Percentiles rank a stretch among this genome's conserved stretches.
Evolutionary conservation across 2,888 invertebrate genomes (phyloP).

Genomic region (Acronicta aceris): DNA sequence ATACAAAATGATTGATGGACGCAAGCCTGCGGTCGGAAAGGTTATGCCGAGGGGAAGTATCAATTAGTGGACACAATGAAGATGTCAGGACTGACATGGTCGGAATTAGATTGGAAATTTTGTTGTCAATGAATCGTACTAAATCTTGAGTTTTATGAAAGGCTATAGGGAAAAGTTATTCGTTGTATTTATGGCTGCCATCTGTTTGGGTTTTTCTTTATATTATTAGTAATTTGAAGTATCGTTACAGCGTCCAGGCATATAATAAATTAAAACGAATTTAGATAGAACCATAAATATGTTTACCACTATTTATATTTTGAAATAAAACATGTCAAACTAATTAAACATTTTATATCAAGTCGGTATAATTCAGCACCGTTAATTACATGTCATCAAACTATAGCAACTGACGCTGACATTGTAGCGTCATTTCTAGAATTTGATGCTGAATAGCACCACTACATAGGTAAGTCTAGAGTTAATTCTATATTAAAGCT

Average conservation of each 20-base stretch:
- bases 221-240: background rate
- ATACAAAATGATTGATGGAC: constrained; percentile 47
- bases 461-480: constrained; percentile 64
- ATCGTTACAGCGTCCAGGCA: too few species aligned
- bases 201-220: background rate
- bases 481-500: constrained; percentile 84
- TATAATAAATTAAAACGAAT: too few species aligned
- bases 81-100: constrained; percentile 3
- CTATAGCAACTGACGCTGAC: constrained; percentile 23
- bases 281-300: too few species aligned
- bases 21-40: constrained; percentile 46
- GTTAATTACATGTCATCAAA: constrained; percentile 19
- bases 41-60: constrained; percentile 40
- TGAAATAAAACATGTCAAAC: too few species aligned
- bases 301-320: background rate
- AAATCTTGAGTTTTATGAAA: background rate
- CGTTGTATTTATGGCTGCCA: background rate
- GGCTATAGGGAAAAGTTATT: background rate
- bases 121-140: background rate
- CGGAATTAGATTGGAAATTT: constrained; percentile 5
- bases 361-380: constrained; percentile 42
- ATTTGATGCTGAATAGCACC: constrained; percentile 62
- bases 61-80: constrained; percentile 37
- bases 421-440: constrained; percentile 25
- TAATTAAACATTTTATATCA: background rate